Evolutionary conservation across 2,113 vertebrate genomes (phyloP).

Genomic region (Stictonetta naevosa): DNA sequence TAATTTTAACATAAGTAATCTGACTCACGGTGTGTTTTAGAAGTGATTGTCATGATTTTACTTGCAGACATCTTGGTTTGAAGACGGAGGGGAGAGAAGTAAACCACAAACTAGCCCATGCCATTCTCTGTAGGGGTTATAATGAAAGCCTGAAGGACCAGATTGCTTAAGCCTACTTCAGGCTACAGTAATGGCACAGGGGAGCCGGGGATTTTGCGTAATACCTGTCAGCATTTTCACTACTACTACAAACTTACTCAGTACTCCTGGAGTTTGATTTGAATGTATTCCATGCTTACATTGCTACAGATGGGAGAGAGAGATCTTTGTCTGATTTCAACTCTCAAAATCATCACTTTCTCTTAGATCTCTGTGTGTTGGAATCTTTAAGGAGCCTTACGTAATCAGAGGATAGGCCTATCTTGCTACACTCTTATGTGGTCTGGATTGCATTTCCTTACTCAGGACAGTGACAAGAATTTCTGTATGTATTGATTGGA

Average conservation of each 20-base stretch:
- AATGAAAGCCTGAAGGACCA: neutral
- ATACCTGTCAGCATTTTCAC: neutral
- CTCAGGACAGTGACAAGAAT: neutral
- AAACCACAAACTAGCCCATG: neutral
- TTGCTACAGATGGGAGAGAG: neutral
- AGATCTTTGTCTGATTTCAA: neutral
- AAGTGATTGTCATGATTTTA: neutral
- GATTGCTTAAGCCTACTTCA: neutral
- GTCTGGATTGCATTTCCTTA: neutral
- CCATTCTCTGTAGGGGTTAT: neutral
- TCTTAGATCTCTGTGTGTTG: neutral
- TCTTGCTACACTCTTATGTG: neutral
- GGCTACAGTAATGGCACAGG: neutral
- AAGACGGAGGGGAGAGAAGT: neutral
- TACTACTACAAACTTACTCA: neutral
- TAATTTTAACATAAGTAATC: neutral
- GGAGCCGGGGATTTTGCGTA: neutral
- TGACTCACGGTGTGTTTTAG: neutral
- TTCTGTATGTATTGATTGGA: neutral
- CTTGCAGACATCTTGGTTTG: neutral
- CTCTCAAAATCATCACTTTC: neutral
- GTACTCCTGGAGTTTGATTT: neutral
- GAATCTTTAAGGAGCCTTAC: neutral
- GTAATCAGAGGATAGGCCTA: neutral
- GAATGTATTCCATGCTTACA: neutral